A percentile compares a stretch with the other conserved stretches of the same genome.
Evolutionary conservation across 2,113 vertebrate species (phyloP).

Genomic region (Lates calcarifer): DNA sequence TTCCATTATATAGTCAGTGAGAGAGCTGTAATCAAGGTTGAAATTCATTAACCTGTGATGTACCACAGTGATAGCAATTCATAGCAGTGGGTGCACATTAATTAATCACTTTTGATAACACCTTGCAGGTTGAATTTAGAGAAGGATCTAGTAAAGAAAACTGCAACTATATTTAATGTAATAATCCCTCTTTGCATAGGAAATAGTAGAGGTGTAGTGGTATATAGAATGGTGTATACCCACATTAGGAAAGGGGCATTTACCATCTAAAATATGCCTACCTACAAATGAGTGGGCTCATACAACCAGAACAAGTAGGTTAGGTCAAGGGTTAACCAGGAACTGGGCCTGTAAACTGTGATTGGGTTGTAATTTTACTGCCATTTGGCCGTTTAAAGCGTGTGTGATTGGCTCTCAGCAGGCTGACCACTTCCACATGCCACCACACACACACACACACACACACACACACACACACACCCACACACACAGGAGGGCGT

Average conservation of each 20-base stretch:
- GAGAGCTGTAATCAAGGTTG: neutral
- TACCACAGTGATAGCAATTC: neutral
- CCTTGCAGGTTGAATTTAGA: neutral
- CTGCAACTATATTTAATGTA: too few species aligned
- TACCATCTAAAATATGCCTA: too few species aligned
- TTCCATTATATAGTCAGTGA: neutral
- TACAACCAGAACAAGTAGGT: too few species aligned
- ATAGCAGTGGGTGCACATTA: neutral
- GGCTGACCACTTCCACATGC: constrained; percentile 34
- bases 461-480: constrained; percentile 40
- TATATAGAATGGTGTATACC: too few species aligned
- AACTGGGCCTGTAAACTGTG: too few species aligned
- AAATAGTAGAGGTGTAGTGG: too few species aligned
- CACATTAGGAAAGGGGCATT: too few species aligned
- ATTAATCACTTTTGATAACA: neutral
- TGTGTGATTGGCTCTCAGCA: constrained; percentile 31
- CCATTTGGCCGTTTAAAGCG: constrained; percentile 4
- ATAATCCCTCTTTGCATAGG: too few species aligned
- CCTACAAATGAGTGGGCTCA: too few species aligned
- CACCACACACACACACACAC: constrained; percentile 2
- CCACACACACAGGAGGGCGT: constrained; percentile 39
- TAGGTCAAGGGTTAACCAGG: too few species aligned
- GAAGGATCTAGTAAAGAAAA: neutral
- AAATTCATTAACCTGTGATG: neutral
- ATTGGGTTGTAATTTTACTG: too few species aligned